Conservation (phyloP, 2,888 invertebrate species). For the Rotaria magnacalcarata region DNA sequence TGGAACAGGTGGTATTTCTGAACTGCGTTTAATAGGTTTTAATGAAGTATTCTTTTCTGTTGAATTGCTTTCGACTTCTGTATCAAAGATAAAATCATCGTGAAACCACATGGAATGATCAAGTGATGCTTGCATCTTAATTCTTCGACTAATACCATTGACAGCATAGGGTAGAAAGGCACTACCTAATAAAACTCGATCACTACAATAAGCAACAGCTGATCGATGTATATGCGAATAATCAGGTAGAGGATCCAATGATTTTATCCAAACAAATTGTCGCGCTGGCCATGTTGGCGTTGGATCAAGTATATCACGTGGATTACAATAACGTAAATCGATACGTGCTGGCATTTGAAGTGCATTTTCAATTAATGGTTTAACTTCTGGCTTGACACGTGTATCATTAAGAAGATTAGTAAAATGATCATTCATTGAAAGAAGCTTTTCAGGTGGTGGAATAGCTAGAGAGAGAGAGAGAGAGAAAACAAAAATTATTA, state of each 20-base stretch:
- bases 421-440: background rate
- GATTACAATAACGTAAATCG: background rate
- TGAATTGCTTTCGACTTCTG: background rate
- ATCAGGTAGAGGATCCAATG: background rate
- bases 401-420: background rate
- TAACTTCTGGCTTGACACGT: background rate
- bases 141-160: background rate
- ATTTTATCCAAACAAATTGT: background rate
- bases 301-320: background rate
- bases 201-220: constrained; percentile 5
- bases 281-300: background rate
- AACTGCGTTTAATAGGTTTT: background rate
- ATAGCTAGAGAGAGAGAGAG: background rate
- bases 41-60: background rate
- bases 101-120: constrained; percentile 28
- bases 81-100: background rate
- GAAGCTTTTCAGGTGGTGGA: background rate
- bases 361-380: background rate
- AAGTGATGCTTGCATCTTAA: constrained; percentile 5
- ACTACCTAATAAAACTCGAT: background rate
- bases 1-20: background rate
- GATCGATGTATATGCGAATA: background rate
- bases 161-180: background rate
- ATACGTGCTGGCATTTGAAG: background rate
- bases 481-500: background rate